These are phyloP conservation scores for Meloidogyne floridensis DNA, from an alignment of 1,140 invertebrate species.

Conservation along the genomic window DNA sequence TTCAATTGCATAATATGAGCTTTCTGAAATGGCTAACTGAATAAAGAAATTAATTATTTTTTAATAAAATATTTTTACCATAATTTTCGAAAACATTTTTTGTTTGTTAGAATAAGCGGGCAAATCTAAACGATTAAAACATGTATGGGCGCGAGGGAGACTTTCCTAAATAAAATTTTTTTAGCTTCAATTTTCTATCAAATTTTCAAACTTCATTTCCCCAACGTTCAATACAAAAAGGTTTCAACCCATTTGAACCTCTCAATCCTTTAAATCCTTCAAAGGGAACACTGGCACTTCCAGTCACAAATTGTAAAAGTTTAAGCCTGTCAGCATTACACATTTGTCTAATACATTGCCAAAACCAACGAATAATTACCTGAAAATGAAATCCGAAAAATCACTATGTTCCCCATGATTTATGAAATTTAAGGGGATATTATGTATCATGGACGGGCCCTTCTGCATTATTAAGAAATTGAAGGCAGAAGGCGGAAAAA, in stretches of 20 bases:
- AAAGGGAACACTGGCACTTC: constrained; percentile 90
- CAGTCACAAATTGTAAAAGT: constrained; percentile 89
- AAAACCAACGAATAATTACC: constrained; percentile 34
- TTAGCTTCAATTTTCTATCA: constrained; percentile 67
- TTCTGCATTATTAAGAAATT: no score
- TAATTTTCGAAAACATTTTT: constrained; percentile 87
- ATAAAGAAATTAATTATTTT: not conserved
- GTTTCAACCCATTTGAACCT: constrained; percentile 89
- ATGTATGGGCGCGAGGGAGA: constrained; percentile 80
- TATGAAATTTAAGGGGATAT: no score
- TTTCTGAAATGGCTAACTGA: constrained; percentile 89
- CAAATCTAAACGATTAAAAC: constrained; percentile 93
- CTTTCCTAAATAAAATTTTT: constrained; percentile 67
- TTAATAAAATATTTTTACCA: not conserved
- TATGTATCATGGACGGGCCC: no score
- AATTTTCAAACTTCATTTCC: constrained; percentile 84
- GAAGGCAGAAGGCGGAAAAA: no score
- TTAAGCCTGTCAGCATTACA: constrained; percentile 89
- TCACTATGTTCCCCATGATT: no score
- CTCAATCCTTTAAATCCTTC: constrained; percentile 91
- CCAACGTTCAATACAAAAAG: constrained; percentile 98
- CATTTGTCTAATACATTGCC: constrained; percentile 74
- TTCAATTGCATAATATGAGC: constrained; percentile 95
- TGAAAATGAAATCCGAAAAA: not conserved
- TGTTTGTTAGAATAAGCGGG: constrained; percentile 91